phyloP scores from a whole-genome alignment of 2,113 vertebrate genomes.

The Etheostoma spectabile region DNA sequence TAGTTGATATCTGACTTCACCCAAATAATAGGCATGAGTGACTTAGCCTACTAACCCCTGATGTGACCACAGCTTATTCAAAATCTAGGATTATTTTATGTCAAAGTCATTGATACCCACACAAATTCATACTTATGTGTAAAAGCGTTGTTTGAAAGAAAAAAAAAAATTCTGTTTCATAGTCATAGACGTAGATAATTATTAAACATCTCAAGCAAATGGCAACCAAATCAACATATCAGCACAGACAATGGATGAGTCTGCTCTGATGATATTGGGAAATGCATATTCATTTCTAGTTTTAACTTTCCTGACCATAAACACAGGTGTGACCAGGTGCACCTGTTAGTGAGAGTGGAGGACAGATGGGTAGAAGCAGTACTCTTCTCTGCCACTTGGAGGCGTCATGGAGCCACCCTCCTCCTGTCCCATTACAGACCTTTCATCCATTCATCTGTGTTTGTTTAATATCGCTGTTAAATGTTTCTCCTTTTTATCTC shows the following conservation, averaged over 20 bases:
- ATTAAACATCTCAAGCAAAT: neutral
- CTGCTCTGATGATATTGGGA: neutral
- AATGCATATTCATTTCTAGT: neutral
- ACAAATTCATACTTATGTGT: neutral
- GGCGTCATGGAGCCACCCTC: conserved; percentile 54
- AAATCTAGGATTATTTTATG: neutral
- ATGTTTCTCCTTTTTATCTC: conserved; percentile 15
- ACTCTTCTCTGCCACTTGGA: conserved; percentile 60
- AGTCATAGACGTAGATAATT: too few relatives aligned
- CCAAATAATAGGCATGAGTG: neutral
- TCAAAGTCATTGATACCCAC: too few relatives aligned
- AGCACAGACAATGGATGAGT: neutral
- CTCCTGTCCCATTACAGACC: neutral
- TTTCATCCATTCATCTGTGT: conserved; percentile 26
- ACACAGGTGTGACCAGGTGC: conserved; percentile 21
- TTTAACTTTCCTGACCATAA: neutral
- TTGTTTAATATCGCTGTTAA: conserved; percentile 20
- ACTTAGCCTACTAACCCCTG: neutral
- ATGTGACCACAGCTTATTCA: neutral
- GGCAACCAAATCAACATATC: neutral
- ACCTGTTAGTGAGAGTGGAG: conserved; percentile 15
- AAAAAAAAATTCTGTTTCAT: too few relatives aligned
- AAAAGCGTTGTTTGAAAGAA: neutral
- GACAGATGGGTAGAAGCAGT: neutral
- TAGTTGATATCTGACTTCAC: neutral